A percentile compares a stretch with the other conserved stretches of the same genome.
These are phyloP conservation scores for Huso huso DNA, from an alignment of 2,797 vertebrate genomes.

Conservation along the genomic window DNA sequence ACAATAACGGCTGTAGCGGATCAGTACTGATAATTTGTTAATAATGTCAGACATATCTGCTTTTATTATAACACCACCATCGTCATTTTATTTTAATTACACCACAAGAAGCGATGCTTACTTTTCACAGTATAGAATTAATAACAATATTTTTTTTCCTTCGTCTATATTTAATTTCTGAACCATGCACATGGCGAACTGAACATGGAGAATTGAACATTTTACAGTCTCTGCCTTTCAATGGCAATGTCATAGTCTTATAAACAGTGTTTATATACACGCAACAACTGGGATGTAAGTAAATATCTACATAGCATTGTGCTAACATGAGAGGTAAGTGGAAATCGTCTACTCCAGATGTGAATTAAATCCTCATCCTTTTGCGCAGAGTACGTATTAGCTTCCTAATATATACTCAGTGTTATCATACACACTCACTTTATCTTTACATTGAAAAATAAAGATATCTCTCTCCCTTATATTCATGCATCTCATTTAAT, in stretches of 20 bases:
- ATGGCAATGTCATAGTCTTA: not conserved
- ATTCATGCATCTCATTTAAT: slow-evolving; percentile 11
- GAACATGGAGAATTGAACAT: too few species aligned
- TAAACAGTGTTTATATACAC: slow-evolving; percentile 5
- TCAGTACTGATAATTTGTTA: slow-evolving; percentile 57
- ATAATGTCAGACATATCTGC: slow-evolving; percentile 38
- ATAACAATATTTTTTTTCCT: slow-evolving; percentile 11
- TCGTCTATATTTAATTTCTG: not conserved
- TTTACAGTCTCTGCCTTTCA: too few species aligned
- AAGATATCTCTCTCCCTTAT: not conserved
- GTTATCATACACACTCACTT: not conserved
- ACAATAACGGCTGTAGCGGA: slow-evolving; percentile 24
- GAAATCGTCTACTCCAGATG: too few species aligned
- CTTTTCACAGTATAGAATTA: slow-evolving; percentile 36
- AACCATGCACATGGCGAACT: too few species aligned
- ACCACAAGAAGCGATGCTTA: slow-evolving; percentile 62
- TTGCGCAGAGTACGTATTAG: not conserved
- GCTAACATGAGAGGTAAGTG: not conserved
- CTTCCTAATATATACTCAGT: not conserved
- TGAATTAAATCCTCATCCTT: too few species aligned
- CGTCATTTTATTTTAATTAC: slow-evolving; percentile 54
- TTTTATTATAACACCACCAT: slow-evolving; percentile 33
- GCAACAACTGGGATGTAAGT: slow-evolving; percentile 8
- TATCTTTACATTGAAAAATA: slow-evolving; percentile 13
- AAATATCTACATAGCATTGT: slow-evolving; percentile 4